phyloP scores from a whole-genome alignment of 2,797 vertebrate genomes.

The Adelosebastes latens region DNA sequence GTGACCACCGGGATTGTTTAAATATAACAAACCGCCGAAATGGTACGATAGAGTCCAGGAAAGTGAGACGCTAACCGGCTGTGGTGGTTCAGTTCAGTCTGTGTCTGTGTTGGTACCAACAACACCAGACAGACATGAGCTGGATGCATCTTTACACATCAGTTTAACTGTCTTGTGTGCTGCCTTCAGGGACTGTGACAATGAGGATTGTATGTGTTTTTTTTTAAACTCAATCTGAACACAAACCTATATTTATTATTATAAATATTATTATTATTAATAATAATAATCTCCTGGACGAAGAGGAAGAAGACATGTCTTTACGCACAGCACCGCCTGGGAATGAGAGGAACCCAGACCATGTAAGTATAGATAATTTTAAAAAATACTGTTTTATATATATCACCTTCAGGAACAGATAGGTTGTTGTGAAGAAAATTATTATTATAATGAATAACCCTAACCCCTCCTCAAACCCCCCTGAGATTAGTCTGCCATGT shows the following conservation, averaged over 20 bases:
- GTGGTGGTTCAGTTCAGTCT: slow-evolving; percentile 26
- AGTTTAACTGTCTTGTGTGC: slow-evolving; percentile 45
- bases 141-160: slow-evolving; percentile 40
- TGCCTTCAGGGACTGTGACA: slow-evolving; percentile 61
- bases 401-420: slow-evolving; percentile 3
- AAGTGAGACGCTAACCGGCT: slow-evolving; percentile 24
- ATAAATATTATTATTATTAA: no score
- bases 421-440: not conserved
- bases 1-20: not conserved
- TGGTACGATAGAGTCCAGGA: slow-evolving; percentile 56
- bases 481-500: slow-evolving; percentile 50
- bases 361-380: slow-evolving; percentile 82
- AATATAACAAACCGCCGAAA: not conserved
- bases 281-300: slow-evolving; percentile 26
- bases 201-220: slow-evolving; percentile 72
- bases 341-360: slow-evolving; percentile 88
- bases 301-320: slow-evolving; percentile 84
- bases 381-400: not conserved
- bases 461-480: not conserved
- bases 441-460: not conserved
- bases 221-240: slow-evolving; percentile 17
- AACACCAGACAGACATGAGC: slow-evolving; percentile 42
- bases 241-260: slow-evolving; percentile 12
- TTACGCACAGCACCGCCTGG: slow-evolving; percentile 88
- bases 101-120: not conserved